Evolutionary conservation across 2,888 invertebrate genomes (phyloP).

Genomic region (Euproctis similis): DNA sequence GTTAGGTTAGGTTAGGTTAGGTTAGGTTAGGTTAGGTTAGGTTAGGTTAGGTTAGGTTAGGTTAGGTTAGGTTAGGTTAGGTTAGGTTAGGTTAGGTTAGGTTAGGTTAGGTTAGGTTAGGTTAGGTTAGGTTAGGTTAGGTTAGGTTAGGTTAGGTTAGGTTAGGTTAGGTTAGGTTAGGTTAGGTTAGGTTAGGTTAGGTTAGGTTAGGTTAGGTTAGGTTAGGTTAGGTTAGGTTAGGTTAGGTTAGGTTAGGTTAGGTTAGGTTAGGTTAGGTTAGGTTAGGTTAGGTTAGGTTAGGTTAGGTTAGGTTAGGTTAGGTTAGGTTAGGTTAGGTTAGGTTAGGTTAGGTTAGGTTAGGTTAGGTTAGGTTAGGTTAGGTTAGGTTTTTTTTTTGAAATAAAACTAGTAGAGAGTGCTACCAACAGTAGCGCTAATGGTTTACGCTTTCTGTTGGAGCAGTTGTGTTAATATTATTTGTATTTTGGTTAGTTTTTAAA

Average conservation of each 20-base stretch:
- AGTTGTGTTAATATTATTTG: too few relatives aligned
- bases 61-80: conserved; percentile 4
- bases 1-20: conserved; percentile 13
- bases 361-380: conserved; percentile 6
- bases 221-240: conserved; percentile 6
- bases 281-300: conserved; percentile 5
- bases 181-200: conserved; percentile 7
- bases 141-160: conserved; percentile 7
- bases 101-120: conserved; percentile 1
- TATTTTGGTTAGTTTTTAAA: too few relatives aligned
- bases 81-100: conserved; percentile 3
- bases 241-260: conserved; percentile 7
- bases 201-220: conserved; percentile 7
- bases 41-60: conserved; percentile 3
- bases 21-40: conserved; percentile 9
- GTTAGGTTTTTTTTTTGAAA: too few relatives aligned
- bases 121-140: conserved; percentile 7
- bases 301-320: conserved; percentile 6
- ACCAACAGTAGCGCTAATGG: too few relatives aligned
- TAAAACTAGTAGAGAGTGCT: too few relatives aligned
- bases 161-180: conserved; percentile 7
- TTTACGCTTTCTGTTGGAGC: too few relatives aligned
- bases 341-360: conserved; percentile 6
- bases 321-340: conserved; percentile 6
- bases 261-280: conserved; percentile 7